Evolutionary conservation across 1,140 invertebrate genomes (phyloP).

Genomic region (Acromyrmex echinatior): DNA sequence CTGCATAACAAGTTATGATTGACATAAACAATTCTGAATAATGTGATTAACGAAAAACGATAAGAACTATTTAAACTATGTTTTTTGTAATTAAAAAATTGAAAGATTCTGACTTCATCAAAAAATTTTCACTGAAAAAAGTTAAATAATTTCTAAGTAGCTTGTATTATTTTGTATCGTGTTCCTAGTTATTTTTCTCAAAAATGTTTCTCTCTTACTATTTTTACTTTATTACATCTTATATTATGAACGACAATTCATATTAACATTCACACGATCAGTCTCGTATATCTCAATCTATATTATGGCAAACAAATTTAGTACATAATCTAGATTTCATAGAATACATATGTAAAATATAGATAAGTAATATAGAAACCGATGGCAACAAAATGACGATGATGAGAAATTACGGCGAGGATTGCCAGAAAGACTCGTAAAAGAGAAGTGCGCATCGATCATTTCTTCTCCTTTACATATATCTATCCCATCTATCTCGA

Average conservation of each 20-base stretch:
- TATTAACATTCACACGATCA: slow-evolving; percentile 12
- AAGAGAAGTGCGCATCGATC: slow-evolving; percentile 35
- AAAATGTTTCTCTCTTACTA: background rate
- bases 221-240: background rate
- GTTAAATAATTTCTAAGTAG: background rate
- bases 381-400: background rate
- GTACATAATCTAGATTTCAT: background rate
- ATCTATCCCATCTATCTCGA: background rate
- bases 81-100: too few relatives aligned
- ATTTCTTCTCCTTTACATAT: background rate
- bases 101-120: too few relatives aligned
- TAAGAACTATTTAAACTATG: too few relatives aligned
- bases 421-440: slow-evolving; percentile 24
- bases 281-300: background rate
- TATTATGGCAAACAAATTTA: background rate
- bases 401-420: background rate
- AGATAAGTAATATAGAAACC: background rate
- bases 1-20: too few relatives aligned
- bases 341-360: too few relatives aligned
- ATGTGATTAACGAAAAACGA: too few relatives aligned
- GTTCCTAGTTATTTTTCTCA: background rate
- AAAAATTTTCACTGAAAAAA: background rate
- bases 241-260: slow-evolving; percentile 2
- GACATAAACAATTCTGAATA: too few relatives aligned
- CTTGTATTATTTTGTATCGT: background rate